Conservation (phyloP, 2,797 vertebrate genomes). For the Acrossocheilus fasciatus region DNA sequence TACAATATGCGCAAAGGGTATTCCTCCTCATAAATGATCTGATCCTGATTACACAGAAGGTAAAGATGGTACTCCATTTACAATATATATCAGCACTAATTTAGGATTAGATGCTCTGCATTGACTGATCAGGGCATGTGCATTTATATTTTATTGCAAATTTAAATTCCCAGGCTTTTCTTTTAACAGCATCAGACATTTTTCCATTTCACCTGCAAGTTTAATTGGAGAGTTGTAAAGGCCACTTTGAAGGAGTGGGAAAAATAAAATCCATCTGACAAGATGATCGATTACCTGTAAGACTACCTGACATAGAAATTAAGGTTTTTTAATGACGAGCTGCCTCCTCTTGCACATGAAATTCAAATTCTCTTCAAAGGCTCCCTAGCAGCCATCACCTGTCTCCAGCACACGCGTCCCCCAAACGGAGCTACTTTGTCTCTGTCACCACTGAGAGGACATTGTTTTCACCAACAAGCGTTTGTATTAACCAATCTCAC, state of each 20-base stretch:
- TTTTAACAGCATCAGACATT: constrained; percentile 67
- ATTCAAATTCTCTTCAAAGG: constrained; percentile 95
- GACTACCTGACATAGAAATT: constrained; percentile 96
- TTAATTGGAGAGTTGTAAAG: constrained; percentile 79
- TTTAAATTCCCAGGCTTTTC: constrained; percentile 47
- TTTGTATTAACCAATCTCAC: constrained; percentile 98
- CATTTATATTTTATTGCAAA: constrained; percentile 55
- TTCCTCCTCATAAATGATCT: constrained; percentile 15
- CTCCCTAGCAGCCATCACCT: constrained; percentile 90
- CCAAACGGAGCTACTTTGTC: constrained; percentile 95
- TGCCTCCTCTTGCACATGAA: constrained; percentile 93
- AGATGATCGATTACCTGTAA: constrained; percentile 97
- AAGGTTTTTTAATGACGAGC: constrained; percentile 97
- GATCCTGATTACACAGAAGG: constrained; percentile 4
- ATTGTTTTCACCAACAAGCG: constrained; percentile 95
- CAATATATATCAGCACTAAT: constrained; percentile 10
- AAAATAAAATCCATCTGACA: constrained; percentile 88
- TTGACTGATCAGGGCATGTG: constrained; percentile 38
- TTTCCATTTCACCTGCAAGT: constrained; percentile 75
- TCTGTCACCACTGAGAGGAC: constrained; percentile 95
- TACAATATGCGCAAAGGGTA: constrained; percentile 19
- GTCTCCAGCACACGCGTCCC: constrained; percentile 89
- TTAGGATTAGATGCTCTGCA: neutral
- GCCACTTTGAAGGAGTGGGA: constrained; percentile 83
- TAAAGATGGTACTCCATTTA: neutral